A percentile compares a stretch with the other conserved stretches of the same genome.
These are phyloP conservation scores for Macrotrachela quadricornifera DNA, from an alignment of 1,140 invertebrate species.

Conservation along the genomic window DNA sequence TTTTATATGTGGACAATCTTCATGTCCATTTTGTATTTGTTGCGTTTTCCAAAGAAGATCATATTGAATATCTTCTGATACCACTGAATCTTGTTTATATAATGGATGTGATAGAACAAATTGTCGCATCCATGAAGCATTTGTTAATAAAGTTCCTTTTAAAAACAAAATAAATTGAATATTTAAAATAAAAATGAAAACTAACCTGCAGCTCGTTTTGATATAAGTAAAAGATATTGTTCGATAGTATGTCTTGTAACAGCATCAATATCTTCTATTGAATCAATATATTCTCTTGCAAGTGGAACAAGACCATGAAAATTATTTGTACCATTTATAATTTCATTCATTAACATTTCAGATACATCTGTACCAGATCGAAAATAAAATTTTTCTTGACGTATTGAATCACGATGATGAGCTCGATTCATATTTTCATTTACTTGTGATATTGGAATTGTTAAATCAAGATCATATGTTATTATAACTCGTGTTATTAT, in stretches of 20 bases:
- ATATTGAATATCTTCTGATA: slow-evolving; percentile 70
- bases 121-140: slow-evolving; percentile 57
- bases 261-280: slow-evolving; percentile 51
- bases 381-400: slow-evolving; percentile 46
- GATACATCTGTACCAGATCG: slow-evolving; percentile 41
- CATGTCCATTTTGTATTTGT: slow-evolving; percentile 3
- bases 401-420: slow-evolving; percentile 65
- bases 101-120: slow-evolving; percentile 67
- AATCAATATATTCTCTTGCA: slow-evolving; percentile 70
- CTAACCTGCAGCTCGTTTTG: slow-evolving; percentile 47
- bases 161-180: too few species aligned
- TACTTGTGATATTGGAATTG: slow-evolving; percentile 92
- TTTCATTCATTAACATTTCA: slow-evolving; percentile 50
- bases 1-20: background rate
- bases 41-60: slow-evolving; percentile 52
- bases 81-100: slow-evolving; percentile 69
- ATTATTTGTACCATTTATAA: slow-evolving; percentile 65
- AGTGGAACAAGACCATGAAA: slow-evolving; percentile 86
- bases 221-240: slow-evolving; percentile 84
- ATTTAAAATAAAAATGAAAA: too few species aligned
- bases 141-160: slow-evolving; percentile 21
- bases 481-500: slow-evolving; percentile 84
- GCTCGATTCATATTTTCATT: slow-evolving; percentile 92
- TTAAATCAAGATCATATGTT: slow-evolving; percentile 78
- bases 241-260: slow-evolving; percentile 87